Evolutionary conservation across 1,140 invertebrate genomes (phyloP), one percentile per base, ranked within the genome.

Genomic region (Adelges cooleyi): DNA sequence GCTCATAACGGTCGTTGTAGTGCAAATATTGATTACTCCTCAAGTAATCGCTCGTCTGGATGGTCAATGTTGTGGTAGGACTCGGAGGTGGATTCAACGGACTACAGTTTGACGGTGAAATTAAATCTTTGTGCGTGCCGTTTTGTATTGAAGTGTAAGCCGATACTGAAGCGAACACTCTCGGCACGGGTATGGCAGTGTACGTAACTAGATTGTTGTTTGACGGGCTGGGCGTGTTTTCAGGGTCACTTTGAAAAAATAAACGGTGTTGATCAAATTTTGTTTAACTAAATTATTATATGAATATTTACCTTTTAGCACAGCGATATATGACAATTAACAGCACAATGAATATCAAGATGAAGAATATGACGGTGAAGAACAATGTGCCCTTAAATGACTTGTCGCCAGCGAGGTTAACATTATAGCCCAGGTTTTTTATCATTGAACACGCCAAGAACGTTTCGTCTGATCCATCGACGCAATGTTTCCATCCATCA

Each of bases 81-180:
- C 86, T 89, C 1, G 92, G 92, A 3, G 92, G 92, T 38, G 92
- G 92, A 76, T 95, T 93, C 22, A 90, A 76, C 1, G 89, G 89
- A 75, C 91, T 92, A 65, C 81, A 77, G 20, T 66, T 66, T 22
- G 65, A 52, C 8, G 40, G 23, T 0, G 49, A 44, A 4, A 66
- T 22, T 10, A 22, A 20, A 1, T 66, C 51, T 8, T 17, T 22
- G 8, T 51, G 46, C 0, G 29, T 51, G 1, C 50, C 59, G 18
- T 65, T 56, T 15, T 38, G 38, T 29, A 68, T 56, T 0, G 51
- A 42, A 0, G 40, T 65, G n/a, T 62, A 65, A 18, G 56, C 51
- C 3, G 87, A 90, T 1, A 88, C 86, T 20, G 87, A 88, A 15
- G 89, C 90, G 10, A 90, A 84, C 68, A 89, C 86, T 74, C 85